A percentile compares a stretch with the other conserved stretches of the same genome.
These are phyloP conservation scores for Drosophila mimetica DNA, from an alignment of 2,888 invertebrate species.

Conservation along the genomic window DNA sequence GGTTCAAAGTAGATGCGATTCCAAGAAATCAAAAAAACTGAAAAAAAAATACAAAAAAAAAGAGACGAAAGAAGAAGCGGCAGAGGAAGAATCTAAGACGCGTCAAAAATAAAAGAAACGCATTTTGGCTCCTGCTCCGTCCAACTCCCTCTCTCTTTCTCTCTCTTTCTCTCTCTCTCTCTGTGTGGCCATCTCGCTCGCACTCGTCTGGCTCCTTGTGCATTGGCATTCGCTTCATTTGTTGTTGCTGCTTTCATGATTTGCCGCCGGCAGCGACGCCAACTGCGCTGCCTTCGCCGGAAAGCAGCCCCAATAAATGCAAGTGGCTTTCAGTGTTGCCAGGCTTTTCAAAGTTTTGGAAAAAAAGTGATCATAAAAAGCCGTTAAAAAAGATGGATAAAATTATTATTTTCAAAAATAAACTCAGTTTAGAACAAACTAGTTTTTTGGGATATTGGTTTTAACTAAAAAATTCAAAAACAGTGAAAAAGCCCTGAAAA, in stretches of 20 bases:
- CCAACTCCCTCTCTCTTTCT: constrained; percentile 26
- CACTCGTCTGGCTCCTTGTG: constrained; percentile 43
- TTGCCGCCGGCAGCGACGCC: constrained; percentile 72
- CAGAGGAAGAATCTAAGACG: constrained; percentile 67
- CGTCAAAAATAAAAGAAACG: constrained; percentile 76
- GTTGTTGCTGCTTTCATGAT: constrained; percentile 67
- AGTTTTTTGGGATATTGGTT: too few relatives aligned
- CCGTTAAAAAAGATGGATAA: too few relatives aligned
- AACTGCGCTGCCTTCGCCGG: constrained; percentile 67
- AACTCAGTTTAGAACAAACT: too few relatives aligned
- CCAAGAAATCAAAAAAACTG: constrained; percentile 74
- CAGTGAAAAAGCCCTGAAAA: too few relatives aligned
- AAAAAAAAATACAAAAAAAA: constrained; percentile 21
- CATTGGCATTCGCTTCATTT: constrained; percentile 51
- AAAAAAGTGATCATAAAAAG: background rate
- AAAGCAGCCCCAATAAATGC: constrained; percentile 59
- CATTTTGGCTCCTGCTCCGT: constrained; percentile 55
- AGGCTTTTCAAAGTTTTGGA: constrained; percentile 1
- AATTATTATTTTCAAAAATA: too few relatives aligned
- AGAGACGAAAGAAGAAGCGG: constrained; percentile 10
- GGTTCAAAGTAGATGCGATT: constrained; percentile 78
- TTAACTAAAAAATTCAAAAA: too few relatives aligned
- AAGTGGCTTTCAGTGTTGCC: constrained; percentile 33
- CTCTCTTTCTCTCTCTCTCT: constrained; percentile 19
- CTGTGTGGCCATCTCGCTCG: constrained; percentile 6